Conservation (phyloP, 1,140 invertebrate genomes). For the Notospermus geniculatus region DNA sequence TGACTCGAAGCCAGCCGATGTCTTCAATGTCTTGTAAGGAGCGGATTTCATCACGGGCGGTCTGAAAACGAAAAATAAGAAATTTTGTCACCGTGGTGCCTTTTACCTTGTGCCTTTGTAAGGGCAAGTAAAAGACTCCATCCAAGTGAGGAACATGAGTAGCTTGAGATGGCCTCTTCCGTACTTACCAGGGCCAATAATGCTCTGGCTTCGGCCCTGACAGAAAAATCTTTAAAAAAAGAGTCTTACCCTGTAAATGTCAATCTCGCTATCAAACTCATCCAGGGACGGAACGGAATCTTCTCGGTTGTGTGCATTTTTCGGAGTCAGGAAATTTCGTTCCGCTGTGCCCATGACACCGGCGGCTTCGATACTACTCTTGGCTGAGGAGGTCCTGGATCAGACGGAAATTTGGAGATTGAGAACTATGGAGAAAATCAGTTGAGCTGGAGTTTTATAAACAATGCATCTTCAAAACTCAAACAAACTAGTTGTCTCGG, state of each 20-base stretch:
- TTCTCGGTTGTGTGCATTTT: slow-evolving; percentile 36
- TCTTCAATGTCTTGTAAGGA: slow-evolving; percentile 44
- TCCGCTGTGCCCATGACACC: slow-evolving; percentile 44
- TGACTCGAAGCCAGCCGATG: slow-evolving; percentile 54
- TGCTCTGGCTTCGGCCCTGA: too few relatives aligned
- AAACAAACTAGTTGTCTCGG: too few relatives aligned
- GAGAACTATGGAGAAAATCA: too few relatives aligned
- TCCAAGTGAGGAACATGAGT: too few relatives aligned
- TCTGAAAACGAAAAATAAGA: slow-evolving; percentile 36
- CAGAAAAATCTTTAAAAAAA: neutral
- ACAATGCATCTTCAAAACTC: too few relatives aligned
- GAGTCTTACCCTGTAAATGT: slow-evolving; percentile 48
- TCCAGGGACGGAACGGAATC: slow-evolving; percentile 48
- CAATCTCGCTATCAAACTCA: slow-evolving; percentile 55
- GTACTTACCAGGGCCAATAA: too few relatives aligned
- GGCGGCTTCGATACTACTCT: slow-evolving; percentile 37
- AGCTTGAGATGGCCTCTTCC: too few relatives aligned
- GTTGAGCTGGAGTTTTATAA: too few relatives aligned
- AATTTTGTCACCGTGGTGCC: too few relatives aligned
- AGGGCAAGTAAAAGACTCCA: too few relatives aligned
- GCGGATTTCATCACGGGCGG: slow-evolving; percentile 46
- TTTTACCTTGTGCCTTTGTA: too few relatives aligned
- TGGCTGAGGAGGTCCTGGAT: slow-evolving; percentile 42
- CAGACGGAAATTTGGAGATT: too few relatives aligned
- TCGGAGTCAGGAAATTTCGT: slow-evolving; percentile 50